phyloP scores from a whole-genome alignment of 2,797 vertebrate species.

The Oreochromis mossambicus region DNA sequence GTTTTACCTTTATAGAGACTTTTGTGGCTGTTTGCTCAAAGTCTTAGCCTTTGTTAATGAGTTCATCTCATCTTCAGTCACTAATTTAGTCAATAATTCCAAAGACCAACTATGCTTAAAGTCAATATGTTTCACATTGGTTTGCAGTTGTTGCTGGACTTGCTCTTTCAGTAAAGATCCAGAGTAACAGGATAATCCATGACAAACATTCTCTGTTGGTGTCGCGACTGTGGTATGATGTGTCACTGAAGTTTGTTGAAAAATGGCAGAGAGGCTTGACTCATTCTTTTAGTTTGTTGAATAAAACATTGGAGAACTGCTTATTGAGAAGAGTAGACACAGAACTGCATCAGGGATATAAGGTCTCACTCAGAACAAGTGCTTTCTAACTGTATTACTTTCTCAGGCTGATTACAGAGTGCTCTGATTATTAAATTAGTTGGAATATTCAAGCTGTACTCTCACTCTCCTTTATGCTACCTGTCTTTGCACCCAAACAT shows the following conservation, averaged over 20 bases:
- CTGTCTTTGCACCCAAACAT: neutral
- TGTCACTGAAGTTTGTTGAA: neutral
- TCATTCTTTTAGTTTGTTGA: neutral
- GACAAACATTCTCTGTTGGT: neutral
- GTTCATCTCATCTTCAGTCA: neutral
- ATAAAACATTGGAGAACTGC: accelerated
- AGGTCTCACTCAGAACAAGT: neutral
- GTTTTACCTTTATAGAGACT: neutral
- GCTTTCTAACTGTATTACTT: neutral
- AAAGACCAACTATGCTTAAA: neutral
- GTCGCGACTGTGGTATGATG: neutral
- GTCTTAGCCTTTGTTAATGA: neutral
- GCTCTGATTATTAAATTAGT: neutral
- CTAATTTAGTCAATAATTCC: accelerated
- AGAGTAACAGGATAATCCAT: neutral
- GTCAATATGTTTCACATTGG: neutral
- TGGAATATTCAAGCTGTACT: neutral
- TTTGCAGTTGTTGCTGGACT: neutral
- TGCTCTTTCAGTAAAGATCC: neutral
- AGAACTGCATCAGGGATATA: neutral
- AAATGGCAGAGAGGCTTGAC: neutral
- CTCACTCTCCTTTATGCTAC: neutral
- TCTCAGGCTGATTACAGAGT: neutral
- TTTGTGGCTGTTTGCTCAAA: neutral
- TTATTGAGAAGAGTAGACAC: neutral